These are phyloP conservation scores for Drosophila athabasca DNA, from an alignment of 1,140 invertebrate genomes.

Conservation along the genomic window DNA sequence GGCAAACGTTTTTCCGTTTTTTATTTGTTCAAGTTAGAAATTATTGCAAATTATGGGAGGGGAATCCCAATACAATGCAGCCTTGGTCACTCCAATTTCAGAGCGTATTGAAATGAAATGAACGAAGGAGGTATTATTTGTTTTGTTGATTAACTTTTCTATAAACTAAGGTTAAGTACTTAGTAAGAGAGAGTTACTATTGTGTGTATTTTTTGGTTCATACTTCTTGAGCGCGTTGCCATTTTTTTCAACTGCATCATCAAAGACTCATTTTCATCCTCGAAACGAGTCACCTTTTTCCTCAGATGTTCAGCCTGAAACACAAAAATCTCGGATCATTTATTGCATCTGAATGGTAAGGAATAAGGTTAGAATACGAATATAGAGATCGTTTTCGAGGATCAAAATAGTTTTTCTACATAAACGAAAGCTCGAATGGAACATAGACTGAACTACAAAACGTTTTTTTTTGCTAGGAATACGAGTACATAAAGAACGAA, in stretches of 20 bases:
- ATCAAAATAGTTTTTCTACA: constrained; percentile 62
- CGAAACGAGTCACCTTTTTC: constrained; percentile 93
- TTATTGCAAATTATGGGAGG: constrained; percentile 3
- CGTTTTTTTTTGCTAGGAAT: no score
- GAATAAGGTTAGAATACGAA: constrained; percentile 7
- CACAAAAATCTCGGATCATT: constrained; percentile 54
- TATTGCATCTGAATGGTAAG: constrained; percentile 41
- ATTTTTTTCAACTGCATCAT: constrained; percentile 97
- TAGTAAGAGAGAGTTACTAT: constrained; percentile 9
- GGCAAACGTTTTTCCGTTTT: background rate
- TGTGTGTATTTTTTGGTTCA: constrained; percentile 74
- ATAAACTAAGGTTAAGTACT: constrained; percentile 40
- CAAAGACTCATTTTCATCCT: constrained; percentile 97
- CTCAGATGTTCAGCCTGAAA: constrained; percentile 91
- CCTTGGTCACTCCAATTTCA: constrained; percentile 12
- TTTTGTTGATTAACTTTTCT: constrained; percentile 11
- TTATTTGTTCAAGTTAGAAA: background rate
- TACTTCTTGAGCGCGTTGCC: constrained; percentile 92
- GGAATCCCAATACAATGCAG: background rate
- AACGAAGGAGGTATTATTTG: background rate
- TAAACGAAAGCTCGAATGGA: constrained; percentile 5
- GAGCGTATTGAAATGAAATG: constrained; percentile 2
- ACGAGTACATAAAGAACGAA: constrained; percentile 19
- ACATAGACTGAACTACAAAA: constrained; percentile 36
- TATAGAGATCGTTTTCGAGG: constrained; percentile 65